Base-by-base conservation (phyloP, 2,113 vertebrate genomes). In the Spea bombifrons region DNA sequence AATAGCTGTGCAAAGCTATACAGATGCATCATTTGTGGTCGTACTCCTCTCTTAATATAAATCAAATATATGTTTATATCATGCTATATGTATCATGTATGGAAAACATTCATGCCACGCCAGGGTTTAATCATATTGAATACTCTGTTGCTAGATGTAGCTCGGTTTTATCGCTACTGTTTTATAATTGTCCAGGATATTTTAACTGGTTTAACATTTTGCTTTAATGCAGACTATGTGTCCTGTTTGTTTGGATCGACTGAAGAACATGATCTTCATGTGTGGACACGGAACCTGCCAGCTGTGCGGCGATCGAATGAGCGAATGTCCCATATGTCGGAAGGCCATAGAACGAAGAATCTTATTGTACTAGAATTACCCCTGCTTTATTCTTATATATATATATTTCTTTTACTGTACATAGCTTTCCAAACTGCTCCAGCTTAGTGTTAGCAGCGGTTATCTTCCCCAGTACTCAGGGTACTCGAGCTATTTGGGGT, bases 181-280 rank as follows among this genome's bases (percentile, higher is more conserved):
- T 30, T 30, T 30, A 30, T 30, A 30, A 30, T 30, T 30, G 30
- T 30, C 30, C 30, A 30, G 30, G 30, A 30, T 30, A 30, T 30
- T 30, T 30, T 52, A 52, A 52, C 9, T 52, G 50, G 50, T 52
- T 6, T 52, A 52, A 52, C 12, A 13, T 10, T 75, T 68, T 61
- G 3, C 30, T 89, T 73, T 84, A 9, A 84, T 90, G 1, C 91
- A 99, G 97, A 99, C 97, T 0, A 99, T 99, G 97, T 99, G 97
- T 82, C 97, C 97, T 10, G 97, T 99, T 53, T 99, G 97, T 84
- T 81, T 99, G 92, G 97, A 99, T 86, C 95, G 97, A n/a, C 92
- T 99, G 84, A 99, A 99, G 94, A 99, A 99, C 81, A 99, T 99
- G 97, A 99, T 99, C 89, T 99, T 99, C 85, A 96, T 99, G 87